phyloP scores from a whole-genome alignment of 2,797 vertebrate genomes.

The Muscicapa striata region DNA sequence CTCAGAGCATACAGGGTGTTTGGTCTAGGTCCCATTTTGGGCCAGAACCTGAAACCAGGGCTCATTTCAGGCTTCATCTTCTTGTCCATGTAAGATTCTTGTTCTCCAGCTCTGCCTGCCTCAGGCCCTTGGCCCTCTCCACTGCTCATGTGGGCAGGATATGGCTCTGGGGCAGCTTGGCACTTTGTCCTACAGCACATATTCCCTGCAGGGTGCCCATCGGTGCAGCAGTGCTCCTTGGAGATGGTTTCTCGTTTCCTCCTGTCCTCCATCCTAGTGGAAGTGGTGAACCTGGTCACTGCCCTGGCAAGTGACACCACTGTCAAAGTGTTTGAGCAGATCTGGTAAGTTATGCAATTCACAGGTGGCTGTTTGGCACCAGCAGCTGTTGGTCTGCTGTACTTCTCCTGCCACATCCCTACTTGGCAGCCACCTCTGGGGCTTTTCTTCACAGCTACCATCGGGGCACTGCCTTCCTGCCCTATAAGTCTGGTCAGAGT shows the following conservation, averaged over 20 bases:
- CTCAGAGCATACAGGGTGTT: neutral
- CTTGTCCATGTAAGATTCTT: neutral
- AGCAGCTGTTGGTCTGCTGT: neutral
- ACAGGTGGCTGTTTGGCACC: neutral
- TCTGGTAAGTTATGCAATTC: conserved; percentile 70
- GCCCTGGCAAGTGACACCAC: conserved; percentile 89
- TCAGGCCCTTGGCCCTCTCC: neutral
- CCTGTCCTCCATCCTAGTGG: conserved; percentile 87
- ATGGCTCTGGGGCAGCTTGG: neutral
- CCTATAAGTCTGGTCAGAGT: conserved; percentile 78
- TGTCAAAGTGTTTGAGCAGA: conserved; percentile 91
- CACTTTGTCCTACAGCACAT: neutral
- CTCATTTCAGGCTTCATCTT: neutral
- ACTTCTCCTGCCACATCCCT: neutral
- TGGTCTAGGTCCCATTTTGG: neutral
- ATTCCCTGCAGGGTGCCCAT: conserved; percentile 84
- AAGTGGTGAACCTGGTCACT: conserved; percentile 86
- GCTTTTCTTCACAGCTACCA: conserved; percentile 72
- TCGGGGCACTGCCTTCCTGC: conserved; percentile 77
- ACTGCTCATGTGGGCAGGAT: neutral
- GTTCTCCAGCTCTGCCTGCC: neutral
- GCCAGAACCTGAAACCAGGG: neutral
- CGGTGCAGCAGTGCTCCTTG: conserved; percentile 86
- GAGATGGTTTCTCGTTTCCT: conserved; percentile 92
- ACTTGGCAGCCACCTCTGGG: neutral